Evolutionary conservation across 2,113 vertebrate genomes (phyloP).

Genomic region (Hydrolagus affinis): DNA sequence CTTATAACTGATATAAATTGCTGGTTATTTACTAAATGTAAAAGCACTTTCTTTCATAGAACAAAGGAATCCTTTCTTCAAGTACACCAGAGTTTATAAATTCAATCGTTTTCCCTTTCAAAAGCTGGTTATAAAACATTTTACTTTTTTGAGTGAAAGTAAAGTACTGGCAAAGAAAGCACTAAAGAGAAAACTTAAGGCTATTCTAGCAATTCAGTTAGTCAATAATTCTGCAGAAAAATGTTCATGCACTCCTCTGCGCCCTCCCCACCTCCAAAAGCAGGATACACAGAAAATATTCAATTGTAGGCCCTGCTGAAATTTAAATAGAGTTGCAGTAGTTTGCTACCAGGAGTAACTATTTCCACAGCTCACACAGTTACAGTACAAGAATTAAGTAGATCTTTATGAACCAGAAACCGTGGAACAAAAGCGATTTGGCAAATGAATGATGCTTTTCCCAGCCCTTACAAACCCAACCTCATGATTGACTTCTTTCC

Average conservation of each 20-base stretch:
- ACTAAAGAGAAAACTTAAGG: not conserved
- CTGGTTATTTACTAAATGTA: not conserved
- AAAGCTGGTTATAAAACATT: not conserved
- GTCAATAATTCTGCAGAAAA: not conserved
- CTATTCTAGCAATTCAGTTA: no score
- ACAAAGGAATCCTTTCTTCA: not conserved
- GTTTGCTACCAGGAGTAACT: no score
- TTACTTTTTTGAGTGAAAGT: not conserved
- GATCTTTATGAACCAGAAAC: no score
- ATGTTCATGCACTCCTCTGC: not conserved
- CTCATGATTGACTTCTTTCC: no score
- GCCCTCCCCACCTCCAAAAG: not conserved
- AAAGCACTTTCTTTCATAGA: not conserved
- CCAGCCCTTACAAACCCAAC: no score
- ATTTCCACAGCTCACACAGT: no score
- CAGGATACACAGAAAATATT: not conserved
- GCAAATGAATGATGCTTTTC: no score
- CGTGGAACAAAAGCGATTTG: no score
- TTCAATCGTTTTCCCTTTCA: not conserved
- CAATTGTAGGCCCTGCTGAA: not conserved
- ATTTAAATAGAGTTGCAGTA: not conserved
- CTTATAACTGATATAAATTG: not conserved
- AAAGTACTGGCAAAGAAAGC: not conserved
- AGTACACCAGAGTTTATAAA: not conserved
- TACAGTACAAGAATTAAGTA: no score